Evolutionary conservation across 2,113 vertebrate genomes (phyloP).

Genomic region (Tricholaema leucomelas): DNA sequence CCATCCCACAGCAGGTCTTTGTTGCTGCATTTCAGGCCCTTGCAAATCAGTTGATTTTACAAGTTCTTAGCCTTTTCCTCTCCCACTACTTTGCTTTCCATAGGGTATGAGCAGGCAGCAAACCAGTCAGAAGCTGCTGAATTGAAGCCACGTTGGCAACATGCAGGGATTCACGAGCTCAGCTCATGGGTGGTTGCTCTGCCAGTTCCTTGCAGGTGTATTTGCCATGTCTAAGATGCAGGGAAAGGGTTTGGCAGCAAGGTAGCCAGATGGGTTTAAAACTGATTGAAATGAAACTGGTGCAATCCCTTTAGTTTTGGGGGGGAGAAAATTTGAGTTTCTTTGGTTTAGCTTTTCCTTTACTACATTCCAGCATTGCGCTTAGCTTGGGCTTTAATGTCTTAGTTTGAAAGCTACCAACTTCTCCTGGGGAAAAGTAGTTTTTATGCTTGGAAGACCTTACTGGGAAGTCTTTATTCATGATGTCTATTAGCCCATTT

Average conservation of each 20-base stretch:
- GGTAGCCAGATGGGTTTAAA: background rate
- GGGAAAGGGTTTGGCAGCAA: background rate
- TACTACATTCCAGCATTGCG: background rate
- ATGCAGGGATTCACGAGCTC: background rate
- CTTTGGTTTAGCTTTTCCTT: background rate
- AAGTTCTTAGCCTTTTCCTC: background rate
- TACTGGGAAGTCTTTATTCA: background rate
- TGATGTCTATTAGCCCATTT: background rate
- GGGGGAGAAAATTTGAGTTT: accelerated
- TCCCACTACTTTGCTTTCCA: background rate
- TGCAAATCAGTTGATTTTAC: background rate
- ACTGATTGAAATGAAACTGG: background rate
- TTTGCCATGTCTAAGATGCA: background rate
- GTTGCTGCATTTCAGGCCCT: background rate
- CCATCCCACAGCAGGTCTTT: background rate
- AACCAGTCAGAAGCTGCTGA: background rate
- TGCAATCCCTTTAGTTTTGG: background rate
- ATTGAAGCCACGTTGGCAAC: background rate
- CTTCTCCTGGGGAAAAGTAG: background rate
- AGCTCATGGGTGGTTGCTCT: background rate
- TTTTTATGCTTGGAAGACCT: background rate
- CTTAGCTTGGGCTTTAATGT: background rate
- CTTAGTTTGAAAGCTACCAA: background rate
- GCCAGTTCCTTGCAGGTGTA: background rate
- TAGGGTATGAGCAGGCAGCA: background rate